Percentiles rank a stretch among this genome's conserved stretches.
These are phyloP conservation scores for Danionella cerebrum DNA, from an alignment of 2,113 vertebrate species.

Conservation along the genomic window DNA sequence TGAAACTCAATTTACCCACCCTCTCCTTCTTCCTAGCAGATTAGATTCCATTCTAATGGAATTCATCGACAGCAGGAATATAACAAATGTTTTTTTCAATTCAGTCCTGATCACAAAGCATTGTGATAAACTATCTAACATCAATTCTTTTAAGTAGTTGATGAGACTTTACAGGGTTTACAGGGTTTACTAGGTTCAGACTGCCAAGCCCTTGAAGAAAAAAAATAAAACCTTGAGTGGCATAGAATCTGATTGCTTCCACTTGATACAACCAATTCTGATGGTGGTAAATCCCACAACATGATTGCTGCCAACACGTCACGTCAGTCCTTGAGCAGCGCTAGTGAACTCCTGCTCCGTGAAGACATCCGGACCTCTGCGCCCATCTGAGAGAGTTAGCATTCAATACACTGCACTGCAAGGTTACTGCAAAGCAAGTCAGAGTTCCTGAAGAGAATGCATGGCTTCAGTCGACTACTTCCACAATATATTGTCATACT, in stretches of 20 bases:
- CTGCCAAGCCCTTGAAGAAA: not conserved
- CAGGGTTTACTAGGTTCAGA: too few species aligned
- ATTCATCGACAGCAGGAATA: too few species aligned
- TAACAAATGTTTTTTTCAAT: too few species aligned
- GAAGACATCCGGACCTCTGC: not conserved
- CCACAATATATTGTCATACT: too few species aligned
- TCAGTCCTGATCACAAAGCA: too few species aligned
- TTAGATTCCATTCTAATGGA: too few species aligned
- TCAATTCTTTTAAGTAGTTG: too few species aligned
- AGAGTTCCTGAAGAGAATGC: not conserved
- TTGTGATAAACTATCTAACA: too few species aligned
- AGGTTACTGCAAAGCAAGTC: not conserved
- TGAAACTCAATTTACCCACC: too few species aligned
- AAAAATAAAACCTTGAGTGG: not conserved
- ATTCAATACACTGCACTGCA: not conserved
- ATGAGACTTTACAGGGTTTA: too few species aligned
- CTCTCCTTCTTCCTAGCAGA: too few species aligned
- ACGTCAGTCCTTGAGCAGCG: not conserved
- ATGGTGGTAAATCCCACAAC: slow-evolving; percentile 21
- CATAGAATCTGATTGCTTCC: slow-evolving; percentile 14
- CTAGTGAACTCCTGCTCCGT: slow-evolving; percentile 7
- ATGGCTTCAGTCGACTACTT: not conserved
- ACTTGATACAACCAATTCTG: slow-evolving; percentile 16
- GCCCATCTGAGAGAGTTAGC: not conserved
- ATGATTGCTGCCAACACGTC: slow-evolving; percentile 18